These are phyloP conservation scores for Ramphastos sulfuratus DNA, from an alignment of 2,113 vertebrate genomes.

Conservation along the genomic window DNA sequence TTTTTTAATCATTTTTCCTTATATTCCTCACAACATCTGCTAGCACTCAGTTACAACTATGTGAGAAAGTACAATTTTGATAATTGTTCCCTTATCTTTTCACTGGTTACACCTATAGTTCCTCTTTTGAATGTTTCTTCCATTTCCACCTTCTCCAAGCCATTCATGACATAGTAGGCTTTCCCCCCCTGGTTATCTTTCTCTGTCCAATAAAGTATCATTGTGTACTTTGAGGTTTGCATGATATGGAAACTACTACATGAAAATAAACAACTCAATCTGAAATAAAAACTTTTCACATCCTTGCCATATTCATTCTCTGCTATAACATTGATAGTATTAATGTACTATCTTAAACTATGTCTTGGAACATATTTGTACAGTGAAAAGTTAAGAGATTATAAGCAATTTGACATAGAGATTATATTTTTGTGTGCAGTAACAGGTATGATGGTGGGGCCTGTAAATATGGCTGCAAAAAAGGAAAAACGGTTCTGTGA, in stretches of 20 bases:
- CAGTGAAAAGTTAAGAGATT: neutral
- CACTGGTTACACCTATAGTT: neutral
- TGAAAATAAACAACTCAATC: neutral
- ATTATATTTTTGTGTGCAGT: neutral
- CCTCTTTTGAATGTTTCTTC: neutral
- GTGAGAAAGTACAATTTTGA: neutral
- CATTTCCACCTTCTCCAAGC: neutral
- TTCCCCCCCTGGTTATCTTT: neutral
- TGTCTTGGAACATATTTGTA: neutral
- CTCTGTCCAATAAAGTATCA: neutral
- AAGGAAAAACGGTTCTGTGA: neutral
- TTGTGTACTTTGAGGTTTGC: neutral
- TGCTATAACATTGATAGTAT: neutral
- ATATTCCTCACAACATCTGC: neutral
- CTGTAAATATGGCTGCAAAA: neutral
- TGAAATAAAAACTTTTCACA: neutral
- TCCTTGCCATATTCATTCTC: neutral
- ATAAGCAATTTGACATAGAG: neutral
- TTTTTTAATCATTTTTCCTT: neutral
- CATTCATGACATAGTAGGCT: neutral
- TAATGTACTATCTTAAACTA: neutral
- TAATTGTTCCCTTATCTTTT: rapidly evolving
- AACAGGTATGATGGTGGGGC: neutral
- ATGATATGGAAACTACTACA: neutral
- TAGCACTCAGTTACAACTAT: neutral